Percentiles rank a stretch among this genome's conserved stretches.
Conservation (phyloP, 2,113 vertebrate genomes). For the Marmota flaviventris region DNA sequence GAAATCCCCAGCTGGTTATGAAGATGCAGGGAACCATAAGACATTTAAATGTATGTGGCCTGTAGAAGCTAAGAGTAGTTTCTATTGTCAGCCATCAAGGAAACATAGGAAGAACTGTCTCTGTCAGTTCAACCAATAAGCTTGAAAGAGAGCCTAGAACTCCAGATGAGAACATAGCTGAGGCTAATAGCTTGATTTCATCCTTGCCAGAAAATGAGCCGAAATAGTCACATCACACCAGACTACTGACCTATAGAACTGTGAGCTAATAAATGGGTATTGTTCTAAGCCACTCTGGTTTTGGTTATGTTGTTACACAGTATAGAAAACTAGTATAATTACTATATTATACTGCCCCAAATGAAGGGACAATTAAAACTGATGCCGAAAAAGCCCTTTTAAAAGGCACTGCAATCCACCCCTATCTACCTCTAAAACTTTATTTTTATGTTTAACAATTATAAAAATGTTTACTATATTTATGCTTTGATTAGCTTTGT, state of each 20-base stretch:
- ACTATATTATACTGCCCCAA: neutral
- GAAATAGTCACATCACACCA: neutral
- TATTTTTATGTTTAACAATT: conserved; percentile 27
- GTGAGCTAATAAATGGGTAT: neutral
- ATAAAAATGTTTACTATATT: conserved; percentile 29
- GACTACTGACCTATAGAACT: neutral
- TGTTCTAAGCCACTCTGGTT: neutral
- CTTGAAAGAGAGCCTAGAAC: neutral
- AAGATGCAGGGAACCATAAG: neutral
- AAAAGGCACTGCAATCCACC: neutral
- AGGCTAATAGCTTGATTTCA: neutral
- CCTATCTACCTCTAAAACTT: neutral
- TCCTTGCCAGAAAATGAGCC: neutral
- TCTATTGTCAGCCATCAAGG: neutral
- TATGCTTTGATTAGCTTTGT: neutral
- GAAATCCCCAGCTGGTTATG: neutral
- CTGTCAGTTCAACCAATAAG: neutral
- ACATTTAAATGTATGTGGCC: neutral
- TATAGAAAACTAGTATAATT: neutral
- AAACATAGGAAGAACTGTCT: neutral
- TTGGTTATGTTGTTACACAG: neutral
- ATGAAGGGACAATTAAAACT: neutral
- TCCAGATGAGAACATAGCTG: neutral
- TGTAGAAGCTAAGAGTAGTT: neutral
- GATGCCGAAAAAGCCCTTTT: neutral